Base-by-base conservation (phyloP, 2,113 vertebrate species). In the Vulpes lagopus region DNA sequence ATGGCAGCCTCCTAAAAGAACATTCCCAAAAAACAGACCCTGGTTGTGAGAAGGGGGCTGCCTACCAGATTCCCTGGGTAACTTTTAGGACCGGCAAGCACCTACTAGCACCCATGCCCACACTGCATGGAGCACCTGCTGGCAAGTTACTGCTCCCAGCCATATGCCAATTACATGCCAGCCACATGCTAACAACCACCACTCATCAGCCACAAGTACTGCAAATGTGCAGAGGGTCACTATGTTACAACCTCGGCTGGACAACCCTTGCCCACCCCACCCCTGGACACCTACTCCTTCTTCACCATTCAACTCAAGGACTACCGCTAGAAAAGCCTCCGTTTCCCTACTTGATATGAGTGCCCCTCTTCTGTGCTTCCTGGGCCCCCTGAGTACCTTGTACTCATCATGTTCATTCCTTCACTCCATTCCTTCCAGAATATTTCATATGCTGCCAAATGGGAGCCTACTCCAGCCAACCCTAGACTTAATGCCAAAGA, bases 401-500 rank as follows among this genome's bases (percentile, higher is more conserved):
- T 12, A 49, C 20, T 22, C 14, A 11, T 25, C 27, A 15, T 38
- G 83, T 17, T 57, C 85, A 32, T 4, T 55, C 65, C n/a, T 6
- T 64, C 69, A 67, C 32, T 74, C 82, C n/a, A 35, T 65, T 11
- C 84, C 27, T 23, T 25, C 64, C 8, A 38, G 65, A 35, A 20
- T 19, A 43, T 8, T 65, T 19, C 15, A 71, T 25, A 30, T 4
- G 35, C 71, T 67, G 67, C 11, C 81, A 43, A 69, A 38, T 22
- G 27, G 62, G 38, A 65, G 2, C 22, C 80, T 22, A 30, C 19
- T 69, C 49, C 55, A 92, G 51, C 55, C 89, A 93, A 38, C 38
- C 64, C 22, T 15, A 55, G 59, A 30, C 22, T 65, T 35, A 69
- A 90, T 17, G 35, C 32, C 91, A 89, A 94, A 89, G 96, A 80